These are phyloP conservation scores for Parapristionchus giblindavisi DNA, from an alignment of 2,888 invertebrate species.

Conservation along the genomic window DNA sequence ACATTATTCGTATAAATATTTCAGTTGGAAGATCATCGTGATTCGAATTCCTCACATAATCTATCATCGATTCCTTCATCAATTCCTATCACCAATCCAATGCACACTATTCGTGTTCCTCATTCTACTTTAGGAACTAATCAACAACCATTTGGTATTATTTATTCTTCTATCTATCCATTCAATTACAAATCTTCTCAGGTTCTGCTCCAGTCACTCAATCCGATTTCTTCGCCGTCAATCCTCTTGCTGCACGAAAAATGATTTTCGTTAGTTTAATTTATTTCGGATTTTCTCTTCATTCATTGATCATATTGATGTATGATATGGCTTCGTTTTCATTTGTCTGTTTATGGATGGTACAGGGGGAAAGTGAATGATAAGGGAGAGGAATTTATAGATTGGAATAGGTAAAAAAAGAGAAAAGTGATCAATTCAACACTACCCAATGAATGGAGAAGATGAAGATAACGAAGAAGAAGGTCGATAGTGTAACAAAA, in stretches of 20 bases:
- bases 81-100: slow-evolving; percentile 1
- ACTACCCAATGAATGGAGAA: too few species aligned
- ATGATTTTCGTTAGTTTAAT: slow-evolving; percentile 11
- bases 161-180: too few species aligned
- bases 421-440: background rate
- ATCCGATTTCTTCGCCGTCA: slow-evolving; percentile 20
- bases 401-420: background rate
- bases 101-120: slow-evolving; percentile 11
- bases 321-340: too few species aligned
- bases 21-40: slow-evolving; percentile 19
- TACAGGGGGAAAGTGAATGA: background rate
- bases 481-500: too few species aligned
- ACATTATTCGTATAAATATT: background rate
- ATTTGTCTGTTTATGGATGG: too few species aligned
- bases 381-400: background rate
- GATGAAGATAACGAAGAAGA: too few species aligned
- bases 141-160: slow-evolving; percentile 30
- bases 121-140: slow-evolving; percentile 1
- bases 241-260: background rate
- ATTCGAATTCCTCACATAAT: background rate
- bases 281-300: background rate
- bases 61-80: slow-evolving; percentile 4
- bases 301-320: too few species aligned
- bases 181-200: too few species aligned
- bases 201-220: slow-evolving; percentile 21